Evolutionary conservation across 2,113 vertebrate species (phyloP).

Genomic region (Ageneiosus marmoratus): DNA sequence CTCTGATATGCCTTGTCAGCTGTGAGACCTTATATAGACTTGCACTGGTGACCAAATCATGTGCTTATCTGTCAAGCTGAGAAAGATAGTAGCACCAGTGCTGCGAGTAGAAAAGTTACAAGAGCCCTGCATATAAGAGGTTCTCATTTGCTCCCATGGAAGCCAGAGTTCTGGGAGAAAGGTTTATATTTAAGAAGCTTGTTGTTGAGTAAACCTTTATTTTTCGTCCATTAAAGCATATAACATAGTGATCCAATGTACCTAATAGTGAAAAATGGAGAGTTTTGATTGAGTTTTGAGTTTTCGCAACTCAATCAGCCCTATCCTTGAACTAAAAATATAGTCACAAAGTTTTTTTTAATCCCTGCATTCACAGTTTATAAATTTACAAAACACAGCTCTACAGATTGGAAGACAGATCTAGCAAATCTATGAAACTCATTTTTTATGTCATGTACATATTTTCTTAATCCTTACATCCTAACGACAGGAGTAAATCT

Average conservation of each 20-base stretch:
- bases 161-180: too few species aligned
- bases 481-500: constrained; percentile 51
- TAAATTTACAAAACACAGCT: not conserved
- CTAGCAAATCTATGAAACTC: not conserved
- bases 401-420: not conserved
- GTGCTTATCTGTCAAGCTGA: too few species aligned
- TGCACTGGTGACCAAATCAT: too few species aligned
- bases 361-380: not conserved
- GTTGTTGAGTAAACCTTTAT: not conserved
- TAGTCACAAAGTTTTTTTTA: not conserved
- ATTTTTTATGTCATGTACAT: not conserved
- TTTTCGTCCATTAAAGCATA: not conserved
- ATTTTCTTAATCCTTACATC: constrained; percentile 40
- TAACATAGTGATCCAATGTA: not conserved
- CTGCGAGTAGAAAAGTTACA: too few species aligned
- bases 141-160: too few species aligned
- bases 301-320: not conserved
- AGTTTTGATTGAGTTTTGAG: not conserved
- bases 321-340: not conserved
- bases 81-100: too few species aligned
- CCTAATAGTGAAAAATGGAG: too few species aligned
- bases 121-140: too few species aligned
- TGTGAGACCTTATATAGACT: too few species aligned
- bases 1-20: too few species aligned
- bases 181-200: not conserved